Conservation (phyloP, 2,113 vertebrate species). For the Motacilla alba region DNA sequence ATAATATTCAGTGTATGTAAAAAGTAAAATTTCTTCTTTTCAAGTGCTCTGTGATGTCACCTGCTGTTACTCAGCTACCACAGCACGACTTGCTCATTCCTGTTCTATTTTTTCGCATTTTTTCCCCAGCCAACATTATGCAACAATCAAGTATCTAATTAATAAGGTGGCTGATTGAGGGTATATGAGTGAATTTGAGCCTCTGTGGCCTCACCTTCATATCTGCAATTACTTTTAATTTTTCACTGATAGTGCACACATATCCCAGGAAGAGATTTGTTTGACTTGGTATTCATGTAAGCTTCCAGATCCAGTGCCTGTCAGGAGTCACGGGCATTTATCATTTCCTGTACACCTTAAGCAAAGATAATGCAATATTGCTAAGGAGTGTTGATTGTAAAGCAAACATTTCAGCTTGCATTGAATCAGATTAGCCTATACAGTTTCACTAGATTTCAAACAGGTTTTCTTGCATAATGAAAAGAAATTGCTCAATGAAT, state of each 20-base stretch:
- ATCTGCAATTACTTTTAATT: background rate
- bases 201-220: background rate
- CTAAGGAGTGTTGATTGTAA: background rate
- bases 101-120: background rate
- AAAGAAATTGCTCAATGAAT: background rate
- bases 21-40: background rate
- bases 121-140: background rate
- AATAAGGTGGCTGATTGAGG: background rate
- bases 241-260: background rate
- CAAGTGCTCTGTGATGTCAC: background rate
- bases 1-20: background rate
- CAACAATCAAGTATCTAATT: background rate
- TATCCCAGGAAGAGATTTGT: background rate
- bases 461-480: background rate
- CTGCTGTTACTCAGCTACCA: background rate
- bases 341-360: conserved; percentile 15
- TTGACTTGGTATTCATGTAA: background rate
- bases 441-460: background rate
- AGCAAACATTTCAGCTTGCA: background rate
- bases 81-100: background rate
- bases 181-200: background rate
- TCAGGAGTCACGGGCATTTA: background rate
- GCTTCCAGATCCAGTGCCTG: background rate
- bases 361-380: background rate
- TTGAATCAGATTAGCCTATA: background rate